These are phyloP conservation scores for Chironex yamaguchii DNA, from an alignment of 30 jellyfish, hydroid and myxozoan genomes.

Conservation along the genomic window DNA sequence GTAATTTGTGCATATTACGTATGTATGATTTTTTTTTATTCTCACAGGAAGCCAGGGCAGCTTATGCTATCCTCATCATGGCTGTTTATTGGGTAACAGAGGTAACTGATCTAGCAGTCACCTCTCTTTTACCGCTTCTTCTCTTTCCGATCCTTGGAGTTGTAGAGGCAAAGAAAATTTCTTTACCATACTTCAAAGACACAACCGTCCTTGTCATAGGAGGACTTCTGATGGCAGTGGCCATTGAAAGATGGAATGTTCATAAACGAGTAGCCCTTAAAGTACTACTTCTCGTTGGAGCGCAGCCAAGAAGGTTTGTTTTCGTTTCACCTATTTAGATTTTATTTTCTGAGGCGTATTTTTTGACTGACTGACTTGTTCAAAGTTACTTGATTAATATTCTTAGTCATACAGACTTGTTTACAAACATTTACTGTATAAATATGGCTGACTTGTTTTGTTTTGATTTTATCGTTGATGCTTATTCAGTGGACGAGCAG, in stretches of 20 bases:
- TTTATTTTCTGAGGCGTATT: no score
- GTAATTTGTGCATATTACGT: no score
- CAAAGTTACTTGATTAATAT: no score
- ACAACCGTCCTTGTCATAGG: constrained; percentile 93
- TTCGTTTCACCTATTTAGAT: no score
- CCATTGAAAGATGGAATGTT: constrained; percentile 97
- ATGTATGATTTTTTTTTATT: neutral
- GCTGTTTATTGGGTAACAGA: constrained; percentile 93
- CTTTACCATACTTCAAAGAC: constrained; percentile 93
- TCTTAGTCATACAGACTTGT: no score
- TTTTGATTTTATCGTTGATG: no score
- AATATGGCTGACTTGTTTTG: no score
- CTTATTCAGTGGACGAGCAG: no score
- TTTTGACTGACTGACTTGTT: no score
- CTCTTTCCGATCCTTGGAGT: constrained; percentile 83
- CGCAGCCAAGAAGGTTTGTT: constrained; percentile 95
- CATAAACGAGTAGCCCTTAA: constrained; percentile 93
- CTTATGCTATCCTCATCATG: constrained; percentile 83
- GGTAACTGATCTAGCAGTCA: constrained; percentile 92
- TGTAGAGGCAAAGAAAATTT: constrained; percentile 73
- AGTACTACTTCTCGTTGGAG: constrained; percentile 89
- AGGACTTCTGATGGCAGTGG: constrained; percentile 94
- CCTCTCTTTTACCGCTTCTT: constrained; percentile 86
- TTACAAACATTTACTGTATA: no score
- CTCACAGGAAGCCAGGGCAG: constrained; percentile 86